Base-by-base conservation (phyloP, 2,113 vertebrate genomes). In the Ctenodactylus gundi region DNA sequence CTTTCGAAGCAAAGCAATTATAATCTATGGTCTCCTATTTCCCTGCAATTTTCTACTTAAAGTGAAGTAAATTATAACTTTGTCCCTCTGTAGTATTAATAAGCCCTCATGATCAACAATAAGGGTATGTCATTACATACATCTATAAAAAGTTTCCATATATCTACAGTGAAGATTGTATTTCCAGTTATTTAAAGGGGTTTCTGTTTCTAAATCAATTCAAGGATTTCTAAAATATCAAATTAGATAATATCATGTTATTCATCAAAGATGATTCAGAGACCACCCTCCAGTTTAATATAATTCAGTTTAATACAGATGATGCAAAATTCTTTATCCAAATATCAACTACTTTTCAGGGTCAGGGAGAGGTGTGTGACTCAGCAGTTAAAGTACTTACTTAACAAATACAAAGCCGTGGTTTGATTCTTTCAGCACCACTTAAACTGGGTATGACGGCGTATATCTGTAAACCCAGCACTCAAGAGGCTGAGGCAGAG, bases 1-100 rank as follows among this genome's bases (percentile, higher is more conserved):
- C 87, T 87, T 97, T 96, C 95, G 64, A 94, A 97, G 95, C 97
- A 93, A 90, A 97, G 94, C 82, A 97, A 93, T 97, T 96, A 77
- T 97, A 97, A 97, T 96, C 84, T 14, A 3, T 25, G 92, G 49
- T 36, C 4, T 94, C 21, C 17, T 44, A 7, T 78, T 18, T 20
- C 8, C 21, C 41, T 85, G 41, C 10, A 95, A 89, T 78, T 95
- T 89, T 93, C 67, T 95, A 73, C 73, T 93, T 67, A 90, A 88
- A 76, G 11, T 89, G 12, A 95, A 90, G 73, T 51, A 23, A 94
- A 62, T 86, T 62, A 70, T 76, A 44, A 0, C 0, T 81, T 89
- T 87, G 82, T 76, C 34, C 68, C 87, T 53, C 23, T 25, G 46
- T 44, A 88, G 58, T 92, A 46, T 81, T 92, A 82, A 62, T 27